Evolutionary conservation across 2,797 vertebrate species (phyloP).

Genomic region (Lagocephalus sceleratus): DNA sequence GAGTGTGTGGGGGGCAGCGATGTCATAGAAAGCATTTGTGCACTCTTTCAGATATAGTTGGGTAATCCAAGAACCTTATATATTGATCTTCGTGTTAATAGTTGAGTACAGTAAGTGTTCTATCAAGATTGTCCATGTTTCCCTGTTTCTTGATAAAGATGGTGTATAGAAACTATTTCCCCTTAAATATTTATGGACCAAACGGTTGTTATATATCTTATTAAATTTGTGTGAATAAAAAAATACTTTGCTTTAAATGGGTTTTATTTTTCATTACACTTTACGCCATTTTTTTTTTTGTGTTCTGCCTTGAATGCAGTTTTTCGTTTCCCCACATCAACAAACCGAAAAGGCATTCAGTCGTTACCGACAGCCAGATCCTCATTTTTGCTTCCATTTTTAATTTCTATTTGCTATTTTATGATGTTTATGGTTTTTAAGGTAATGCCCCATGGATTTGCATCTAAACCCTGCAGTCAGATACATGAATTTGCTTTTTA

Average conservation of each 20-base stretch:
- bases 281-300: constrained; percentile 64
- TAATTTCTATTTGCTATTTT: constrained; percentile 76
- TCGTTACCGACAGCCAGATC: constrained; percentile 66
- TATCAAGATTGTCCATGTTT: constrained; percentile 99
- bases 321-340: constrained; percentile 66
- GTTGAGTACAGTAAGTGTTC: constrained; percentile 98
- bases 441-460: constrained; percentile 98
- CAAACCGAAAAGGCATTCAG: constrained; percentile 63
- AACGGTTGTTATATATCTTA: constrained; percentile 99
- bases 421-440: constrained; percentile 80
- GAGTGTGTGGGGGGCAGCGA: constrained; percentile 77
- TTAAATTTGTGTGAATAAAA: constrained; percentile 99
- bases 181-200: constrained; percentile 99
- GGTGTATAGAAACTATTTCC: constrained; percentile 99
- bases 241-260: constrained; percentile 97
- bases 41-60: constrained; percentile 98
- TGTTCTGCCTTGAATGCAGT: constrained; percentile 63
- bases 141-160: constrained; percentile 99
- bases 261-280: constrained; percentile 95
- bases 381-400: constrained; percentile 76
- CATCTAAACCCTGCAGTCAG: constrained; percentile 82
- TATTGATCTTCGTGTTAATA: constrained; percentile 99
- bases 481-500: constrained; percentile 83
- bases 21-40: constrained; percentile 98
- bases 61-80: constrained; percentile 98